Conservation (phyloP, 2,888 invertebrate genomes). For the Galerucella calmariensis region DNA sequence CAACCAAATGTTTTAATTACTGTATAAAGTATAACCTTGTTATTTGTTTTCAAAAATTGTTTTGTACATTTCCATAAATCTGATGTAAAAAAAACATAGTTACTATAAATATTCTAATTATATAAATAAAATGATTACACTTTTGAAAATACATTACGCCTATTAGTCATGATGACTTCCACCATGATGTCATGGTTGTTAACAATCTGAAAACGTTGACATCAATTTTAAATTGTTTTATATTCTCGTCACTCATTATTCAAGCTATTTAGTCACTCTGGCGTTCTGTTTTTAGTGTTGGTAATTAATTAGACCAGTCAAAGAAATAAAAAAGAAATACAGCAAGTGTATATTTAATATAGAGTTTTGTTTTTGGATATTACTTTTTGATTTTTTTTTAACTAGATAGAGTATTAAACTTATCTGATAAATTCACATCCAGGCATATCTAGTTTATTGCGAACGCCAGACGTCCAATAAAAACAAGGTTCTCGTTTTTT, state of each 20-base stretch:
- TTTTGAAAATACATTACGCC: slow-evolving; percentile 6
- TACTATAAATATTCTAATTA: neutral
- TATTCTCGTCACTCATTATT: slow-evolving; percentile 11
- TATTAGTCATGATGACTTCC: slow-evolving; percentile 13
- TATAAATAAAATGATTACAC: neutral
- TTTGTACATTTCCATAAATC: too few relatives aligned
- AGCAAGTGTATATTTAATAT: neutral
- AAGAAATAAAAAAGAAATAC: neutral
- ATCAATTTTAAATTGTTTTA: slow-evolving; percentile 10
- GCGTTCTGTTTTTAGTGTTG: neutral
- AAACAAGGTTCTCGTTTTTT: too few relatives aligned
- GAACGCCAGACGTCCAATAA: too few relatives aligned
- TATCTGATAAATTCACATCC: too few relatives aligned
- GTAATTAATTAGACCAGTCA: slow-evolving; percentile 1
- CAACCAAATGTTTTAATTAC: too few relatives aligned
- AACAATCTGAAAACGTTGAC: slow-evolving; percentile 13
- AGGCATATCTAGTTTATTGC: too few relatives aligned
- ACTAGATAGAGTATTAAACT: too few relatives aligned
- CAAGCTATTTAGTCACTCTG: slow-evolving; percentile 6
- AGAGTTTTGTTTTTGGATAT: neutral
- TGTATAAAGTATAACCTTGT: too few relatives aligned
- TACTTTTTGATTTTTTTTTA: too few relatives aligned
- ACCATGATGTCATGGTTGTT: slow-evolving; percentile 16
- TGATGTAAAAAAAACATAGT: neutral
- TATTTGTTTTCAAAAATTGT: too few relatives aligned